Evolutionary conservation across 2,113 vertebrate species (phyloP).

Genomic region (Nipponia nippon): DNA sequence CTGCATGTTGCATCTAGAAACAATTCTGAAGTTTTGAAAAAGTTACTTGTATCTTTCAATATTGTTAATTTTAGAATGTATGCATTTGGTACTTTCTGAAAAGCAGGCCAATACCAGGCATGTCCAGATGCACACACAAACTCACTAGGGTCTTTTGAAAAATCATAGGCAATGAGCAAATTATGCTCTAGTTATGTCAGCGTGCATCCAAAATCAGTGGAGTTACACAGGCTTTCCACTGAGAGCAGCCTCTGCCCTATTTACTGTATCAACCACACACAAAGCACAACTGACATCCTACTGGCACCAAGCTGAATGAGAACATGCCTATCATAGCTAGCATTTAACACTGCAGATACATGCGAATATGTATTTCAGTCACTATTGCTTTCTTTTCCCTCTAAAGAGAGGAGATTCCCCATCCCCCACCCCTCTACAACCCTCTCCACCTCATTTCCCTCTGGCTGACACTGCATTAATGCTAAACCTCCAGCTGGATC

Average conservation of each 20-base stretch:
- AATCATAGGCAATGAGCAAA: background rate
- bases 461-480: conserved; percentile 62
- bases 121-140: background rate
- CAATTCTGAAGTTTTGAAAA: background rate
- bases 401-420: conserved; percentile 3
- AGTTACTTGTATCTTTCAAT: background rate
- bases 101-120: background rate
- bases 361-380: background rate
- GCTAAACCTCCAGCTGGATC: conserved; percentile 66
- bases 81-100: background rate
- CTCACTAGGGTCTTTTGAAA: background rate
- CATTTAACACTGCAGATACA: background rate
- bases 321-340: background rate
- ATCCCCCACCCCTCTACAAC: background rate
- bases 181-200: background rate
- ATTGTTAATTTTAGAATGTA: background rate
- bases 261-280: background rate
- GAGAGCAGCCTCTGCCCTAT: background rate
- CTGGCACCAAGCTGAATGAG: background rate
- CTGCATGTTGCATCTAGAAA: background rate
- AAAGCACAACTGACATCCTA: conserved; percentile 10
- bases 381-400: background rate
- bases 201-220: background rate
- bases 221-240: background rate
- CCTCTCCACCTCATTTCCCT: conserved; percentile 67